Evolutionary conservation across 2,797 vertebrate genomes (phyloP).

Genomic region (Takifugu rubripes): DNA sequence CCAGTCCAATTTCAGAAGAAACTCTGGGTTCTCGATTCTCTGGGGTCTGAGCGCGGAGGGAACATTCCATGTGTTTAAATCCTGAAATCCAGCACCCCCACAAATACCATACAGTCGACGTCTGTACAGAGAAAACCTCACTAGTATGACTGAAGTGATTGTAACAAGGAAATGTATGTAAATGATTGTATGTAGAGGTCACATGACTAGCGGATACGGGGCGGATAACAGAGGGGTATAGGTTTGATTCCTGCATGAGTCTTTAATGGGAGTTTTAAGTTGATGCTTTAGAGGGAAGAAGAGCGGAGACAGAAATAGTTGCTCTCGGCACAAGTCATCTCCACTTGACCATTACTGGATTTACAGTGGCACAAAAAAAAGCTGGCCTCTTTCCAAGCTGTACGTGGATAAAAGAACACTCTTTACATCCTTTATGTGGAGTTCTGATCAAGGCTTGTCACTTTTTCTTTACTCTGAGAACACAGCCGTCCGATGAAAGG

Average conservation of each 20-base stretch:
- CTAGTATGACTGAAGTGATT: conserved; percentile 37
- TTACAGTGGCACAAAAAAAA: conserved; percentile 44
- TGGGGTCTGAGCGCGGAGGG: conserved; percentile 2
- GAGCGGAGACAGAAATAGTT: conserved; percentile 31
- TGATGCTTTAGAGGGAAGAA: conserved; percentile 37
- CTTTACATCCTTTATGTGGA: conserved; percentile 17
- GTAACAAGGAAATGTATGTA: conserved; percentile 47
- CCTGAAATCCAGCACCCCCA: neutral
- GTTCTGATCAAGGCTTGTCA: conserved; percentile 20
- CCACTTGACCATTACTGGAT: conserved; percentile 40
- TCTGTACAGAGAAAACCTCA: conserved; percentile 16
- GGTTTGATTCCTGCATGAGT: conserved; percentile 67
- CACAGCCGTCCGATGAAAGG: conserved; percentile 10
- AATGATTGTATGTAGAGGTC: conserved; percentile 58
- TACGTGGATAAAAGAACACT: conserved; percentile 9
- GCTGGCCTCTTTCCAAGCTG: conserved; percentile 8
- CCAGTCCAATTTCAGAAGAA: conserved; percentile 19
- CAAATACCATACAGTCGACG: conserved; percentile 3
- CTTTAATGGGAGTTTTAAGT: conserved; percentile 45
- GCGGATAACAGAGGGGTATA: conserved; percentile 3
- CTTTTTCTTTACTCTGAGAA: conserved; percentile 18
- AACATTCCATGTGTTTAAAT: no score
- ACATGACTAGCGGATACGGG: conserved; percentile 40
- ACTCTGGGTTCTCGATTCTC: conserved; percentile 25
- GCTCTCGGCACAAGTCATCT: conserved; percentile 50